Evolutionary conservation across 2,113 vertebrate genomes (phyloP), one percentile per base, ranked within the genome.

Genomic region (Peromyscus leucopus): DNA sequence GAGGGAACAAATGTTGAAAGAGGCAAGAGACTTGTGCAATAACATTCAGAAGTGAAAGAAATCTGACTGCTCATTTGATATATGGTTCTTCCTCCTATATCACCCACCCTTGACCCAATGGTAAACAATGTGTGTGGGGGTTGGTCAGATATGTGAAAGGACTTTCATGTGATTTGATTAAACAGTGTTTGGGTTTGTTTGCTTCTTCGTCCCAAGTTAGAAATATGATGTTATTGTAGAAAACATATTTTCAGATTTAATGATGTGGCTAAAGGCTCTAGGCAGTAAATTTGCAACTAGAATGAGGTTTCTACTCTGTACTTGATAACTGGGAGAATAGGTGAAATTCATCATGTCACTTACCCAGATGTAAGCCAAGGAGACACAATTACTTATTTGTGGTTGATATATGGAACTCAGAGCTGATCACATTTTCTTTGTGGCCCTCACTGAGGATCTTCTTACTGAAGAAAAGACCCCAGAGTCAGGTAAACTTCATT

Each of bases 291-390:
- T 93, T 94, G 69, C 85, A 95, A 90, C 5, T 24, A 93, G 74
- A 76, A 42, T 87, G 39, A 69, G 61, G 69, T 95, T 84, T 95
- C 76, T 42, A 79, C 79, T 96, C 76, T 94, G 48, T 48, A 33
- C 69, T 51, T 63, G 90, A 48, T 59, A 82, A 69, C 28, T 92
- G 19, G 15, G 11, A 57, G 51, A 93, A 89, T 24, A 93, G 57
- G 42, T 91, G 19, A 96, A 83, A 95, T 96, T 91, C 51, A 85
- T 96, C 89, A 94, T 61, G 46, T 91, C 94, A 87, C 17, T 86
- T 78, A 95, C 76, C 31, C 88, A 92, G 63, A 39, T 90, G 79
- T 7, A 91, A 95, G 57, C 28, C 90, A 96, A 94, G 67, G 72
- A 95, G 51, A 92, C 72, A 80, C 39, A 96, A 78, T 59, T 82